phyloP scores from a whole-genome alignment of 2,888 invertebrate species.

The Polydesmus complanatus region DNA sequence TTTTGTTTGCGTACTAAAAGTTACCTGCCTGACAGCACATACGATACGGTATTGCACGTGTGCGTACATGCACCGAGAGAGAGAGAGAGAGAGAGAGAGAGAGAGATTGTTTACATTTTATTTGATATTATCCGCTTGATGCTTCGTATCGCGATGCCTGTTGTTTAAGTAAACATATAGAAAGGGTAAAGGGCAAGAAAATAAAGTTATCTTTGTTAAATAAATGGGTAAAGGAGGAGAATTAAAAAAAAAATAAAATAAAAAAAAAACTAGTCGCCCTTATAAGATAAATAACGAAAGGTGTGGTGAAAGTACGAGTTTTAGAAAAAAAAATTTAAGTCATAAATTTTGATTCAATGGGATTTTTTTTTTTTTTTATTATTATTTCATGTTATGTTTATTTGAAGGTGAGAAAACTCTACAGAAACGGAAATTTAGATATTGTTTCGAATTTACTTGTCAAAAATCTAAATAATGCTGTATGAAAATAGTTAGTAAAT shows the following conservation, averaged over 20 bases:
- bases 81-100: too few species aligned
- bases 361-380: neutral
- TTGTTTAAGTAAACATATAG: neutral
- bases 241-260: too few species aligned
- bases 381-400: neutral
- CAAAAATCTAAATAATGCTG: too few species aligned
- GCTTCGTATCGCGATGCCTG: neutral
- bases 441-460: too few species aligned
- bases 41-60: too few species aligned
- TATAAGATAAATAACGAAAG: neutral
- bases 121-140: neutral
- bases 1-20: neutral
- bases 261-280: neutral
- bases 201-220: neutral
- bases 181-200: neutral
- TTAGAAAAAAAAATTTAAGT: neutral
- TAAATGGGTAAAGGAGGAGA: neutral
- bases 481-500: too few species aligned
- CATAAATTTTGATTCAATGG: neutral
- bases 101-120: too few species aligned
- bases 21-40: neutral
- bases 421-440: too few species aligned
- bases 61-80: neutral
- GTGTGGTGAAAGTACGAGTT: neutral
- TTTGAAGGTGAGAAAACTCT: too few species aligned